phyloP scores from a whole-genome alignment of 2,888 invertebrate genomes.

The Sminthurinus aureus region DNA sequence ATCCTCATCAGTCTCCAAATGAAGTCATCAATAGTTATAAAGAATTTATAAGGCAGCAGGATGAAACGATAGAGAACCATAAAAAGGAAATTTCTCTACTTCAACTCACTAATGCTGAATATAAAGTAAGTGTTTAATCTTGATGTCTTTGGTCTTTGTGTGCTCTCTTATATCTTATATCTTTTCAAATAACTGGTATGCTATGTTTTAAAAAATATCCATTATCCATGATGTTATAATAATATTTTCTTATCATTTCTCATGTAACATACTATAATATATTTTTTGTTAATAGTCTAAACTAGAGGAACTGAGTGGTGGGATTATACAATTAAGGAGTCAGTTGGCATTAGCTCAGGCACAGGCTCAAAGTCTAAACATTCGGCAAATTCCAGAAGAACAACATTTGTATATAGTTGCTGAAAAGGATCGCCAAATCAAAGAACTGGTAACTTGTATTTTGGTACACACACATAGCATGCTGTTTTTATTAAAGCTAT shows the following conservation, averaged over 20 bases:
- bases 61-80: conserved; percentile 52
- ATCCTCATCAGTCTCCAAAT: conserved; percentile 57
- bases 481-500: not conserved
- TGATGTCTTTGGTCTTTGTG: not conserved
- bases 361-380: conserved; percentile 50
- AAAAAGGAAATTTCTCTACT: conserved; percentile 52
- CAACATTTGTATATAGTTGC: conserved; percentile 62
- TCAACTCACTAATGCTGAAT: conserved; percentile 45
- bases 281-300: conserved; percentile 41
- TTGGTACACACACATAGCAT: too few relatives aligned
- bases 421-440: conserved; percentile 81
- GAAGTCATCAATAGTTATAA: conserved; percentile 59
- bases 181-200: not conserved
- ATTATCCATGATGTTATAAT: too few relatives aligned
- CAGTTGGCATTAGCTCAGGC: conserved; percentile 58
- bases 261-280: not conserved
- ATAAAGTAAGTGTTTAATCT: conserved; percentile 44
- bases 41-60: conserved; percentile 57
- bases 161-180: not conserved
- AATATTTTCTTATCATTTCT: not conserved
- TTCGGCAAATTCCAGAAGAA: conserved; percentile 45
- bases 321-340: conserved; percentile 58
- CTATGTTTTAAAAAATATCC: too few relatives aligned
- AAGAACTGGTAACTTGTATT: conserved; percentile 63
- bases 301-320: conserved; percentile 52